A percentile compares a stretch with the other conserved stretches of the same genome.
Conservation (phyloP, 2,113 vertebrate species). For the Cyprinodon variegatus region DNA sequence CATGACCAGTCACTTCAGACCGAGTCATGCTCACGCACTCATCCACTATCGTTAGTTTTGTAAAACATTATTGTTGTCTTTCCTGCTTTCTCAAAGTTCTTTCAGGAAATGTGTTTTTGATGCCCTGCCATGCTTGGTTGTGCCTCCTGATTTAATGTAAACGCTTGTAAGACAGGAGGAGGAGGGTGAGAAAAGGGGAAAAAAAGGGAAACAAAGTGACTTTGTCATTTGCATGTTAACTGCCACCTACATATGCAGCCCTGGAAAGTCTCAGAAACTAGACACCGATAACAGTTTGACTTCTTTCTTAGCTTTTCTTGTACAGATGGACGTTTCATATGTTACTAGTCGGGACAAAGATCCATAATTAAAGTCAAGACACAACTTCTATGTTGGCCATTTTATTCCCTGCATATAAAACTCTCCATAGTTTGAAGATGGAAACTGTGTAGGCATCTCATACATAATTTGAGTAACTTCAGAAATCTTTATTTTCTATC, state of each 20-base stretch:
- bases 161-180: conserved; percentile 39
- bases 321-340: conserved; percentile 41
- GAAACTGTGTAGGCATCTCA: conserved; percentile 55
- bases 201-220: conserved; percentile 41
- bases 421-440: conserved; percentile 39
- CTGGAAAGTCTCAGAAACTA: conserved; percentile 50
- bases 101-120: conserved; percentile 32
- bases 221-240: conserved; percentile 42
- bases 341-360: conserved; percentile 35
- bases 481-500: conserved; percentile 40
- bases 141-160: conserved; percentile 44
- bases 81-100: not conserved
- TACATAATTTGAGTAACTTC: conserved; percentile 39
- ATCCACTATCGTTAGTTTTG: not conserved
- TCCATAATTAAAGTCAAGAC: conserved; percentile 17
- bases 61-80: not conserved
- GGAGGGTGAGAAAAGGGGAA: conserved; percentile 21
- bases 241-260: conserved; percentile 48
- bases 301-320: conserved; percentile 17
- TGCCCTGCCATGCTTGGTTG: conserved; percentile 27
- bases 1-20: conserved; percentile 11
- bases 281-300: conserved; percentile 21
- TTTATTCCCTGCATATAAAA: conserved; percentile 22
- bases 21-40: not conserved
- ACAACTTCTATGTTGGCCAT: conserved; percentile 33